Evolutionary conservation across 1,140 invertebrate species (phyloP).

Genomic region (Eupristina koningsbergeri): DNA sequence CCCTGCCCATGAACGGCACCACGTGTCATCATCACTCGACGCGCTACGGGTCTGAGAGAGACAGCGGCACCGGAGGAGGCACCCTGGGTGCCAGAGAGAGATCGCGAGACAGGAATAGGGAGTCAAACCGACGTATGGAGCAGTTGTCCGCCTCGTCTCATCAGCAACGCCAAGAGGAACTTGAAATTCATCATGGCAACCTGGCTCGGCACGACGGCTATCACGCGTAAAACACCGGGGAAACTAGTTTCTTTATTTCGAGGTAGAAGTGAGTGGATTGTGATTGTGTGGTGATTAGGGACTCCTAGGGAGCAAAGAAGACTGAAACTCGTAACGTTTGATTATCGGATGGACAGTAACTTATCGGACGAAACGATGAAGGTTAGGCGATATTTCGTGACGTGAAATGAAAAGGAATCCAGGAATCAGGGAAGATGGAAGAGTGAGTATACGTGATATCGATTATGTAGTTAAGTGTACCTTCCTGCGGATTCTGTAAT

Average conservation of each 20-base stretch:
- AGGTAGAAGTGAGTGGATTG: background rate
- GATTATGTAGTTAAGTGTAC: slow-evolving; percentile 43
- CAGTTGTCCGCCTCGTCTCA: slow-evolving; percentile 47
- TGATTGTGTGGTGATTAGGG: background rate
- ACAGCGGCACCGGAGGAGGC: background rate
- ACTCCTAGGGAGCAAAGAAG: slow-evolving; percentile 11
- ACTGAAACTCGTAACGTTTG: slow-evolving; percentile 6
- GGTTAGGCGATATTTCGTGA: slow-evolving; percentile 34
- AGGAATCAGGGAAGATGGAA: background rate
- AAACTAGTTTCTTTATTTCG: background rate
- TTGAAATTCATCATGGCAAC: slow-evolving; percentile 39
- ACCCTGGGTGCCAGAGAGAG: background rate
- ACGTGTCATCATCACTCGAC: slow-evolving; percentile 60
- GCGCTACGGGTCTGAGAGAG: slow-evolving; percentile 1
- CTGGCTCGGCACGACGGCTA: slow-evolving; percentile 37
- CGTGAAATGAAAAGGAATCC: slow-evolving; percentile 46
- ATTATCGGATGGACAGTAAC: background rate
- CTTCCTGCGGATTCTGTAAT: slow-evolving; percentile 35
- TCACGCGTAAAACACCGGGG: slow-evolving; percentile 31
- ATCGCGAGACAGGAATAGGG: slow-evolving; percentile 22
- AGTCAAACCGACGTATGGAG: slow-evolving; percentile 36
- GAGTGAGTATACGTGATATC: slow-evolving; percentile 3
- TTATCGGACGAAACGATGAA: background rate
- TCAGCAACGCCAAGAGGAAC: slow-evolving; percentile 48
- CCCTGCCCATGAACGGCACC: slow-evolving; percentile 60